Evolutionary conservation across 1,140 invertebrate species (phyloP).

Genomic region (Eumaeus atala): DNA sequence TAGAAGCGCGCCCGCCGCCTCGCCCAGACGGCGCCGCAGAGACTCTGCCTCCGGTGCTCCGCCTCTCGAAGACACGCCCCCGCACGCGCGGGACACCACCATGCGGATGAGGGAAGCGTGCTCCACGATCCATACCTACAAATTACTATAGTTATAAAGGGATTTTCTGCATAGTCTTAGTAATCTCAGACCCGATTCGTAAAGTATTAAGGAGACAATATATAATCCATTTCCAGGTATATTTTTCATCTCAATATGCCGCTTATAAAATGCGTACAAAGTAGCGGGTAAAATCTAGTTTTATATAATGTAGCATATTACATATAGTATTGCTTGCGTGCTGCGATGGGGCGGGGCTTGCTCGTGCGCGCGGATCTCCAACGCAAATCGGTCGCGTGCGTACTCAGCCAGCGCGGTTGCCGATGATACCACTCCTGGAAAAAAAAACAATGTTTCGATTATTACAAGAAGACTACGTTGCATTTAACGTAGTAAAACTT

Average conservation of each 20-base stretch:
- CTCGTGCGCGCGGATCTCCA: constrained; percentile 89
- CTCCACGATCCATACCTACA: constrained; percentile 89
- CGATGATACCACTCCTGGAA: constrained; percentile 78
- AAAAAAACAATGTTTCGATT: neutral
- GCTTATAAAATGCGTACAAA: too few species aligned
- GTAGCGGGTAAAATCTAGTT: neutral
- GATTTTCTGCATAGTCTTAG: too few species aligned
- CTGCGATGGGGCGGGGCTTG: constrained; percentile 85
- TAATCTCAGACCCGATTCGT: too few species aligned
- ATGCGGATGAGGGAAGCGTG: constrained; percentile 85
- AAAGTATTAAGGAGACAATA: too few species aligned
- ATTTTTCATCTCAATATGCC: too few species aligned
- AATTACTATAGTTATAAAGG: neutral
- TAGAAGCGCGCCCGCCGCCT: constrained; percentile 42
- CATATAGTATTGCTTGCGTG: constrained; percentile 84
- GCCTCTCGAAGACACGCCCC: constrained; percentile 55
- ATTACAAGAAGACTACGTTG: too few species aligned
- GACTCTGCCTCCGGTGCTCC: neutral
- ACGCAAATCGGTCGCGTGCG: constrained; percentile 88
- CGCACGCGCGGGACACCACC: constrained; percentile 83
- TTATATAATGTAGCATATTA: constrained; percentile 68
- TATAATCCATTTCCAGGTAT: too few species aligned
- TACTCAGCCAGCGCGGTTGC: constrained; percentile 89
- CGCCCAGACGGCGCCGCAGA: constrained; percentile 33
- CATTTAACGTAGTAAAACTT: too few species aligned